Evolutionary conservation across 2,888 invertebrate genomes (phyloP).

Genomic region (Archips crataeganus): DNA sequence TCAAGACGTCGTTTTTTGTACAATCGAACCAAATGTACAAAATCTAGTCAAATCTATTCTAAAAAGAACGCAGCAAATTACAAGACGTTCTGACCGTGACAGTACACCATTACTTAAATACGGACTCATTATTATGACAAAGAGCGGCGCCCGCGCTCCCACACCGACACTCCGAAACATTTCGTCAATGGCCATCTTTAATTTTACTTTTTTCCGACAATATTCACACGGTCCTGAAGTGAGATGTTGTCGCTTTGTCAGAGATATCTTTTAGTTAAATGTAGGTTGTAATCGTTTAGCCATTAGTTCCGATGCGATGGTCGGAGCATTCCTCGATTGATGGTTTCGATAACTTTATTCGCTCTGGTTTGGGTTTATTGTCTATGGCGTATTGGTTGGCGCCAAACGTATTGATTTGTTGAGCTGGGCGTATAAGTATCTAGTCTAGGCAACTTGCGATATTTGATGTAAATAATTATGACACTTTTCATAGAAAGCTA

Average conservation of each 20-base stretch:
- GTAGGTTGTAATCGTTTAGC: constrained; percentile 54
- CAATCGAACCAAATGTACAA: too few species aligned
- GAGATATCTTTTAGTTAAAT: constrained; percentile 55
- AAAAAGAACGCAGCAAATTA: constrained; percentile 20
- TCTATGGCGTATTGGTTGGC: constrained; percentile 44
- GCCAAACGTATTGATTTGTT: constrained; percentile 45
- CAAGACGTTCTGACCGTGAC: constrained; percentile 28
- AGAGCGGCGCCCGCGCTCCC: constrained; percentile 70
- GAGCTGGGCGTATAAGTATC: background rate
- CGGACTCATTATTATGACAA: constrained; percentile 63
- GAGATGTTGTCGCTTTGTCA: constrained; percentile 64
- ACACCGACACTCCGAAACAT: constrained; percentile 69
- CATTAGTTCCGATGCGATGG: constrained; percentile 57
- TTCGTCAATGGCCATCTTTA: constrained; percentile 67
- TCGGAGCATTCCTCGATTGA: constrained; percentile 58
- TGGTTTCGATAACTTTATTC: constrained; percentile 62
- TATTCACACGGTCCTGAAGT: constrained; percentile 75
- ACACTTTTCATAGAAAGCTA: background rate
- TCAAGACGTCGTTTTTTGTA: too few species aligned
- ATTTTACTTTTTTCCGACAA: constrained; percentile 53
- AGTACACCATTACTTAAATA: constrained; percentile 64
- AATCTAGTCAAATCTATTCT: background rate
- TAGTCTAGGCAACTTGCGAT: too few species aligned
- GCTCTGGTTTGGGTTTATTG: constrained; percentile 38
- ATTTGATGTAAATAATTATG: background rate